phyloP scores from a whole-genome alignment of 2,113 vertebrate genomes.

The Chaetops frenatus region DNA sequence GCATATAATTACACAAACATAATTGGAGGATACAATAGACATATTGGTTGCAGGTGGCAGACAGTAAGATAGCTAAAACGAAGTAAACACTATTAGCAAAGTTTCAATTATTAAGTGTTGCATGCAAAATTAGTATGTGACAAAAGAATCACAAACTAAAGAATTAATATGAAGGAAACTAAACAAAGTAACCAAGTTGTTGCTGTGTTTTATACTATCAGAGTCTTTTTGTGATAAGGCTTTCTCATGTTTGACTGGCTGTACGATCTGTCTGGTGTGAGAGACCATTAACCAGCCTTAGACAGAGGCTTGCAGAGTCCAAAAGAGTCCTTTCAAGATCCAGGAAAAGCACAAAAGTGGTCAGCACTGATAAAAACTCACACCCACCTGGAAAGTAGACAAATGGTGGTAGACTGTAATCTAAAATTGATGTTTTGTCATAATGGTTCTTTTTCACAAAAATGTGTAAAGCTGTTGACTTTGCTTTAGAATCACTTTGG shows the following conservation, averaged over 20 bases:
- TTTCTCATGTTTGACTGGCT: not conserved
- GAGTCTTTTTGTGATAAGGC: not conserved
- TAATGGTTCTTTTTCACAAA: not conserved
- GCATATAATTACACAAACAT: not conserved
- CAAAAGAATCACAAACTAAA: not conserved
- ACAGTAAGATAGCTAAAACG: not conserved
- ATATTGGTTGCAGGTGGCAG: constrained; percentile 4
- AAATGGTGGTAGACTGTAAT: not conserved
- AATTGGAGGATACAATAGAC: not conserved
- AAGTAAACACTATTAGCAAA: constrained; percentile 1
- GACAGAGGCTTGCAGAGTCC: not conserved
- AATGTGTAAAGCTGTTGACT: not conserved
- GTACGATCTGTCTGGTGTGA: accelerated
- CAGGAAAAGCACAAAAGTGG: not conserved
- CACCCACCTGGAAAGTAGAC: not conserved
- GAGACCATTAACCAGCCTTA: not conserved
- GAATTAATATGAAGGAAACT: not conserved
- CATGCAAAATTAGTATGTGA: not conserved
- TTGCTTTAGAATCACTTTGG: not conserved
- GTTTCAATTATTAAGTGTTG: not conserved
- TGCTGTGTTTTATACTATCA: not conserved
- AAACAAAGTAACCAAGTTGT: not conserved
- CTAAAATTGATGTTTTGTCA: not conserved
- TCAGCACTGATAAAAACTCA: not conserved
- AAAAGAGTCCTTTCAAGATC: not conserved